These are phyloP conservation scores for Periplaneta americana DNA, from an alignment of 1,140 invertebrate genomes.

Conservation along the genomic window DNA sequence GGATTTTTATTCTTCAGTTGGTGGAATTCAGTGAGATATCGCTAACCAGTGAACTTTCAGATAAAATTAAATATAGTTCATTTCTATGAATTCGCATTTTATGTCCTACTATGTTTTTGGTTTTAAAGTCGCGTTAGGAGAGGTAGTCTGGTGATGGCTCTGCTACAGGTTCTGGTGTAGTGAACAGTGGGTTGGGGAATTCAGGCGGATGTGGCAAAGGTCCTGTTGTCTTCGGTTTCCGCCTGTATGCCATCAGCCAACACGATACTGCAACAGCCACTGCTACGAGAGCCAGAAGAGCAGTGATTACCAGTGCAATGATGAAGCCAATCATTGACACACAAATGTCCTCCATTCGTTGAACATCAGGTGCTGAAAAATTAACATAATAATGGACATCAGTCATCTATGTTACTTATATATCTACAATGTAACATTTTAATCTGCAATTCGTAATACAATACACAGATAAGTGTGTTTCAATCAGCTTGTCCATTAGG, in stretches of 20 bases:
- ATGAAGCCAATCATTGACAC: constrained; percentile 90
- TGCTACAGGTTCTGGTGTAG: constrained; percentile 71
- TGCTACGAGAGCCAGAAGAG: constrained; percentile 83
- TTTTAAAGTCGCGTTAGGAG: not conserved
- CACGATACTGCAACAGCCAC: constrained; percentile 91
- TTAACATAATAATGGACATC: not conserved
- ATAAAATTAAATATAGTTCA: not conserved
- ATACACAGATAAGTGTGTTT: too few species aligned
- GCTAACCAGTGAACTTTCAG: not conserved
- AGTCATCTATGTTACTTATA: too few species aligned
- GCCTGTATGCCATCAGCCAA: constrained; percentile 89
- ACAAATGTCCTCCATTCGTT: constrained; percentile 78
- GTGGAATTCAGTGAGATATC: not conserved
- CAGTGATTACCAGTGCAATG: constrained; percentile 86
- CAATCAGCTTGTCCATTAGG: too few species aligned
- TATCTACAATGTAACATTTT: too few species aligned
- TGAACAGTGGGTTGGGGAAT: constrained; percentile 91
- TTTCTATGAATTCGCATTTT: too few species aligned
- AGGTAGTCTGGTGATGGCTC: constrained; percentile 75
- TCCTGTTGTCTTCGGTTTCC: constrained; percentile 75
- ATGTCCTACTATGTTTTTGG: not conserved
- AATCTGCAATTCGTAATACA: too few species aligned
- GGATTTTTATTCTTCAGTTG: not conserved
- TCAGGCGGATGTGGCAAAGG: constrained; percentile 90
- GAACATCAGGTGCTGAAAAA: constrained; percentile 53